Evolutionary conservation across 64 coral and sea anemone species (phyloP).

Genomic region (Anthopleura sola): DNA sequence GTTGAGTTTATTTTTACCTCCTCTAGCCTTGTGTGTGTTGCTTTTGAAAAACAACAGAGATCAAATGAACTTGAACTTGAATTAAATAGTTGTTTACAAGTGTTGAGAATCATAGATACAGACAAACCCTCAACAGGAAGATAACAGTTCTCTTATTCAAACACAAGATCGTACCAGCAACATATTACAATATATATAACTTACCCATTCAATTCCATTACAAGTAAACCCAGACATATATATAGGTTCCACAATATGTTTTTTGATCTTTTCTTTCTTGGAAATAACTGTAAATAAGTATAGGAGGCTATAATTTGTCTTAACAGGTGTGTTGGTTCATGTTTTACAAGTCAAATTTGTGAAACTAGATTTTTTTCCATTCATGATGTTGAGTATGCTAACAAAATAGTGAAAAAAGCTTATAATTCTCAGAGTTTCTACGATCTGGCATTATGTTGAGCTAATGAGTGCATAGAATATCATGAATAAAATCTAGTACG

Average conservation of each 20-base stretch:
- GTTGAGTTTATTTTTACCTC: not conserved
- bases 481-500: no score
- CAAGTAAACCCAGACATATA: no score
- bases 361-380: not conserved
- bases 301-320: no score
- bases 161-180: not conserved
- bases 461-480: not conserved
- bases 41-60: not conserved
- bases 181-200: not conserved
- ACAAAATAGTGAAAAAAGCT: not conserved
- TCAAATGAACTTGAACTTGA: constrained; percentile 1
- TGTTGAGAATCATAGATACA: not conserved
- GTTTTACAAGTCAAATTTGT: not conserved
- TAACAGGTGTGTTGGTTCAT: not conserved
- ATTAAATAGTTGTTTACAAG: constrained; percentile 8
- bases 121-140: not conserved
- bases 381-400: not conserved
- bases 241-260: no score
- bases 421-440: not conserved
- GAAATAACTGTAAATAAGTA: not conserved
- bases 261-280: no score
- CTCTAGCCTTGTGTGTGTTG: not conserved
- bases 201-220: not conserved
- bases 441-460: not conserved
- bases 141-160: not conserved